Evolutionary conservation across 2,888 invertebrate species (phyloP), one percentile per base, ranked within the genome.

Genomic region (Cheilosia soror): DNA sequence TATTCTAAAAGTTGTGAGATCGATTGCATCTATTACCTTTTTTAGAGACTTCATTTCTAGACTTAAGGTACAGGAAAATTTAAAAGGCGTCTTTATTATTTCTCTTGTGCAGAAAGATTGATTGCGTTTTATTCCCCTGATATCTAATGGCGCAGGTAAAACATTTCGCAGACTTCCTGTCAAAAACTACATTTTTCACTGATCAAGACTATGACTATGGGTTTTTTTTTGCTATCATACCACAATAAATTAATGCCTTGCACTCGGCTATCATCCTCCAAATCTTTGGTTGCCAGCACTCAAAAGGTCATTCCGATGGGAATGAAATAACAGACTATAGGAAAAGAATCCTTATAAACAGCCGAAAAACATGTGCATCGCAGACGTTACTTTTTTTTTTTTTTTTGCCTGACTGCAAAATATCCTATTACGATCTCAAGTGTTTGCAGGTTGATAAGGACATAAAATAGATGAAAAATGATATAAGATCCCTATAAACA

Each of bases 391-490:
- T 62, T 51, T 55, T 29, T 47, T 58, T 57, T 57, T 49, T 27
- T 11, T 49, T 65, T 68, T 76, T 72, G 79, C 72, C 79, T 65
- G 62, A 47, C 76, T 85, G 85, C 85, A 81, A 85, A 85, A 85
- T 85, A 85, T 85, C 85, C 85, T 62, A 80, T 85, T 85, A 76
- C 85, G 76, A 80, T 80, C 57, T 85, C 66, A 80, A 85, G 85
- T 85, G 85, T 57, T 81, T 85, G 85, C 85, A 81, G 81, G 85
- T 85, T 85, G 81, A 76, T 85, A 76, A 76, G 42, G 69, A 66
- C 49, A 69, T 13, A 58, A 69, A 79, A 65, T 40, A 75, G 47
- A 85, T 85, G 76, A 85, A 81, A 76, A 85, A 85, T 81, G 80
- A 81, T 81, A 85, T 81, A 72, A 85, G 80, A 85, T 76, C 69